Evolutionary conservation across 2,888 invertebrate genomes (phyloP).

Genomic region (Nesidiocoris tenuis): DNA sequence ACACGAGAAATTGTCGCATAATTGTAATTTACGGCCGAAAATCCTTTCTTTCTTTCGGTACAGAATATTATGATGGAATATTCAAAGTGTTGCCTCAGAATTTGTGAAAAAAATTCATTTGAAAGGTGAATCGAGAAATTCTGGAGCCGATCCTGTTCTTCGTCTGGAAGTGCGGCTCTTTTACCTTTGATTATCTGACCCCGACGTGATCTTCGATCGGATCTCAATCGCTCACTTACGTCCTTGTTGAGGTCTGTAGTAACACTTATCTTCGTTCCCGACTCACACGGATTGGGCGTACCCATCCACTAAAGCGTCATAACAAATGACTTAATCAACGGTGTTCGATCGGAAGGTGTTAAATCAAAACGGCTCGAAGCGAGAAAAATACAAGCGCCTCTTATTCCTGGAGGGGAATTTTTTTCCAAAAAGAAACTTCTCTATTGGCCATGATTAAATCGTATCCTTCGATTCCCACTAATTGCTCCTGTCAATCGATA

Average conservation of each 20-base stretch:
- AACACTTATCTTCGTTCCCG: neutral
- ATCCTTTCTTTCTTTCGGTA: too few relatives aligned
- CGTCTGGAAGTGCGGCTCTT: too few relatives aligned
- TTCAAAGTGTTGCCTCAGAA: too few relatives aligned
- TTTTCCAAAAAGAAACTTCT: too few relatives aligned
- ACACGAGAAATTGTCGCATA: too few relatives aligned
- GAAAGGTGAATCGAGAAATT: too few relatives aligned
- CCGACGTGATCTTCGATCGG: slow-evolving; percentile 6
- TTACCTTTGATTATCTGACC: too few relatives aligned
- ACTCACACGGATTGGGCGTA: slow-evolving; percentile 4
- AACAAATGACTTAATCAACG: slow-evolving; percentile 45
- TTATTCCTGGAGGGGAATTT: neutral
- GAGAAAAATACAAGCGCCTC: slow-evolving; percentile 17
- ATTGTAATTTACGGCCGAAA: too few relatives aligned
- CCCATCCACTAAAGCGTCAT: slow-evolving; percentile 4
- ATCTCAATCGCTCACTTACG: slow-evolving; percentile 12
- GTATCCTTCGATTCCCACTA: slow-evolving; percentile 24
- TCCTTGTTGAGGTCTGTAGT: neutral
- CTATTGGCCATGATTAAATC: slow-evolving; percentile 27
- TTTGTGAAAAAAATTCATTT: too few relatives aligned
- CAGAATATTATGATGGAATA: too few relatives aligned
- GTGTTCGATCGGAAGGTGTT: slow-evolving; percentile 37
- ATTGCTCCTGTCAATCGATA: slow-evolving; percentile 13
- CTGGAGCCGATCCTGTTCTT: too few relatives aligned
- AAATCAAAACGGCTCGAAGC: slow-evolving; percentile 43